Evolutionary conservation across 2,113 vertebrate genomes (phyloP).

Genomic region (Telmatochromis sp.): DNA sequence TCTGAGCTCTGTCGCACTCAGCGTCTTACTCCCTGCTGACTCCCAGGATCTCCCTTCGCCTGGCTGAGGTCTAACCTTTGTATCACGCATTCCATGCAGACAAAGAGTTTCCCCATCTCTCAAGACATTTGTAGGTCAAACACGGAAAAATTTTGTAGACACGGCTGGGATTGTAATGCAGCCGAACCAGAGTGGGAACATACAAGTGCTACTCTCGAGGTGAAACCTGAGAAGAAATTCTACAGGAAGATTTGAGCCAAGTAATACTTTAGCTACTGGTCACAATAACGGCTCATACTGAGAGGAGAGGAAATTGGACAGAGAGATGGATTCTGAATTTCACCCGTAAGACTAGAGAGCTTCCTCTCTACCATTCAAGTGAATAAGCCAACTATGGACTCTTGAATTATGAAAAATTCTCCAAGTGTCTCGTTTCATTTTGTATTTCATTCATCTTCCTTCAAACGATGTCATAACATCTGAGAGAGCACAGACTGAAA

Average conservation of each 20-base stretch:
- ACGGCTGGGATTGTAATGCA: neutral
- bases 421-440: conserved; percentile 1
- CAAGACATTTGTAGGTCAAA: conserved; percentile 10
- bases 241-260: neutral
- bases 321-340: neutral
- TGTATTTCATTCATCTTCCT: neutral
- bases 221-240: neutral
- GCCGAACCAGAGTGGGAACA: neutral
- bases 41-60: neutral
- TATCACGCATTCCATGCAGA: neutral
- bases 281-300: accelerated
- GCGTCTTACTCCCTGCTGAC: neutral
- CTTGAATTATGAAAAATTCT: neutral
- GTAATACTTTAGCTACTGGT: accelerated
- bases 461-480: neutral
- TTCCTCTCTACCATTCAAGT: neutral
- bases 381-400: neutral
- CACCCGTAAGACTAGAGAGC: neutral
- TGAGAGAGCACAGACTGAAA: neutral
- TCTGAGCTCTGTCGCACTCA: conserved; percentile 16
- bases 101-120: neutral
- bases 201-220: neutral
- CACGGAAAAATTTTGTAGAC: neutral
- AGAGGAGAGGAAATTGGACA: neutral
- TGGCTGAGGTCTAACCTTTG: neutral